phyloP scores from a whole-genome alignment of 2,113 vertebrate genomes.

The Erythrolamprus reginae region DNA sequence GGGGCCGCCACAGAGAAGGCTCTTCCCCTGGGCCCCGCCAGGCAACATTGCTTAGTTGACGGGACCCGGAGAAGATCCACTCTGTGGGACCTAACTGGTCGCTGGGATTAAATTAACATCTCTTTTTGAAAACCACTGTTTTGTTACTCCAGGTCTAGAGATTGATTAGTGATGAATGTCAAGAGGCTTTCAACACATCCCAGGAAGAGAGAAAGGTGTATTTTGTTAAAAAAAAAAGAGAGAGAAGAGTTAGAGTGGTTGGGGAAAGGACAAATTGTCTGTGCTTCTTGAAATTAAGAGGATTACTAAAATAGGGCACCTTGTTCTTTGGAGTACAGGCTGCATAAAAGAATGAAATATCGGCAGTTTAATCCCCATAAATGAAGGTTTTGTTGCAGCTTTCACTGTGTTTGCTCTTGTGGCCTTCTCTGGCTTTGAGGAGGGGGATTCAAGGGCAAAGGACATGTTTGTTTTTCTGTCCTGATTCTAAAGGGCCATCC shows the following conservation, averaged over 20 bases:
- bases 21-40: no score
- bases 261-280: neutral
- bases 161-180: constrained; percentile 3
- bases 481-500: constrained; percentile 38
- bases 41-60: no score
- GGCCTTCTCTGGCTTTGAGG: constrained; percentile 43
- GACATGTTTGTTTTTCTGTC: constrained; percentile 39
- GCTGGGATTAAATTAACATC: neutral
- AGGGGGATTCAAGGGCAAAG: constrained; percentile 55
- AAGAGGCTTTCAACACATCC: constrained; percentile 24
- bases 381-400: constrained; percentile 44
- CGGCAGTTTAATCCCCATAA: constrained; percentile 51
- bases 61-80: no score
- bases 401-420: constrained; percentile 32
- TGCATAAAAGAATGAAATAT: constrained; percentile 34
- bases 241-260: neutral
- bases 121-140: constrained; percentile 21
- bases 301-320: constrained; percentile 47
- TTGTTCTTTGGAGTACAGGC: constrained; percentile 39
- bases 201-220: constrained; percentile 13
- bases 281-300: constrained; percentile 47
- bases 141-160: constrained; percentile 12
- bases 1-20: no score
- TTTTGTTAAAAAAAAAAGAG: constrained; percentile 30
- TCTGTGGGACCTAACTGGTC: no score